Conservation (phyloP, 2,888 invertebrate genomes). For the Tuta absoluta region DNA sequence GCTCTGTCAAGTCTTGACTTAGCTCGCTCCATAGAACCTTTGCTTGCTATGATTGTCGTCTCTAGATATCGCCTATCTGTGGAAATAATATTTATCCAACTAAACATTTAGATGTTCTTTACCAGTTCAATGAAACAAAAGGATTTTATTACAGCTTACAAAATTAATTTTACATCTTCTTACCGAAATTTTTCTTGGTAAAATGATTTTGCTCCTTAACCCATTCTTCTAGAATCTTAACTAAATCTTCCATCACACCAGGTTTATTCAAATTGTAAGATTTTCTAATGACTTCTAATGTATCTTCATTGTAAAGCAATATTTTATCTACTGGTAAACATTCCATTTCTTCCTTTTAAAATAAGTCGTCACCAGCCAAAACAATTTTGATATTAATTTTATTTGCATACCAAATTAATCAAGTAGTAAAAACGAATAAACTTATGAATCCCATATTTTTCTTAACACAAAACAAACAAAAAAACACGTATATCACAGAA, state of each 20-base stretch:
- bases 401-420: not conserved
- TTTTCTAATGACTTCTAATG: not conserved
- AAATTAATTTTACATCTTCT: conserved; percentile 28
- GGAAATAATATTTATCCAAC: conserved; percentile 28
- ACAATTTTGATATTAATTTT: not conserved
- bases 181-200: conserved; percentile 43
- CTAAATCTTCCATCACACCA: conserved; percentile 35
- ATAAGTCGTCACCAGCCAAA: not conserved
- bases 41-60: conserved; percentile 49
- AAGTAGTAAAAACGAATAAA: not conserved
- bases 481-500: not conserved
- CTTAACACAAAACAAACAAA: not conserved
- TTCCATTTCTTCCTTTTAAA: not conserved
- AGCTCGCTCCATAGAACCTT: conserved; percentile 58
- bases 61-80: conserved; percentile 56
- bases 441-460: not conserved
- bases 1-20: conserved; percentile 56
- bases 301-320: not conserved
- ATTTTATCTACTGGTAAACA: conserved; percentile 10
- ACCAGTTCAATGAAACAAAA: too few species aligned
- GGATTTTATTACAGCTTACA: not conserved
- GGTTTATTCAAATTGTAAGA: not conserved
- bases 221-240: conserved; percentile 44
- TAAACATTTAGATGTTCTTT: not conserved
- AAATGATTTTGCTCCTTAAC: conserved; percentile 46